These are phyloP conservation scores for Xestia c-nigrum DNA, from an alignment of 2,888 invertebrate species.

Conservation along the genomic window DNA sequence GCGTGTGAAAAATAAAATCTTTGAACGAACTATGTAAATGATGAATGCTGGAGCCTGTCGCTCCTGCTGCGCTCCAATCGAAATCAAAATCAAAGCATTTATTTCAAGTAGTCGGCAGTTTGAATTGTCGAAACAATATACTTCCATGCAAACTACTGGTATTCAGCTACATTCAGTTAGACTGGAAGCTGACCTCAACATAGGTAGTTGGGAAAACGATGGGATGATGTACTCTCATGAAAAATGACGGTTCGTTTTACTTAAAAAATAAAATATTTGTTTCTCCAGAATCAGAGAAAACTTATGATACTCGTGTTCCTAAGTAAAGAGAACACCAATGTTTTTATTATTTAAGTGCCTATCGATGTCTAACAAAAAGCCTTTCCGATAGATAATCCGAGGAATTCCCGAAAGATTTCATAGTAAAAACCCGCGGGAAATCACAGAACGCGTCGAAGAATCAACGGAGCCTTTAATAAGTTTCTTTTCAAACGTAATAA, in stretches of 20 bases:
- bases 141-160: too few relatives aligned
- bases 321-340: conserved; percentile 23
- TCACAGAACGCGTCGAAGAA: conserved; percentile 48
- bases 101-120: too few relatives aligned
- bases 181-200: neutral
- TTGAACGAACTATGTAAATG: neutral
- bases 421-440: conserved; percentile 58
- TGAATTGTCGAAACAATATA: too few relatives aligned
- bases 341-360: conserved; percentile 40
- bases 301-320: neutral
- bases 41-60: too few relatives aligned
- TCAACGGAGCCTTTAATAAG: conserved; percentile 43
- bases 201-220: neutral
- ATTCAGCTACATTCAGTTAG: neutral
- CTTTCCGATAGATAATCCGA: conserved; percentile 42
- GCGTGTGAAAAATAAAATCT: neutral
- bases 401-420: conserved; percentile 44
- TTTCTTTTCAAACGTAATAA: conserved; percentile 39
- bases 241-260: too few relatives aligned
- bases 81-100: too few relatives aligned
- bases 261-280: too few relatives aligned
- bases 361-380: conserved; percentile 31
- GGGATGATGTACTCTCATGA: neutral
- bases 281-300: neutral
- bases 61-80: too few relatives aligned